phyloP scores from a whole-genome alignment of 2,113 vertebrate species.

The Myotis lucifugus region DNA sequence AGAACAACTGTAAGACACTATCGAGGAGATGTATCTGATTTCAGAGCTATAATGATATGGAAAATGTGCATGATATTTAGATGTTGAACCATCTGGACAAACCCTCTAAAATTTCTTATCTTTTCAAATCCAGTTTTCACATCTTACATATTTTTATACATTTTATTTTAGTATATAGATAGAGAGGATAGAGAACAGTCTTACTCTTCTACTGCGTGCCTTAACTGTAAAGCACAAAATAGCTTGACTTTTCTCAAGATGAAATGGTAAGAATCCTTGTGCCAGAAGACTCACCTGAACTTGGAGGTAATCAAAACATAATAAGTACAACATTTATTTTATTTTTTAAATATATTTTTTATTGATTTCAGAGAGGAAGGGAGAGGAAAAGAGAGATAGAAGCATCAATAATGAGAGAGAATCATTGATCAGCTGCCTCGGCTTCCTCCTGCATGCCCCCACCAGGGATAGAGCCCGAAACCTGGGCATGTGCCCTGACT shows the following conservation, averaged over 20 bases:
- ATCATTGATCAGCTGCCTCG: too few species aligned
- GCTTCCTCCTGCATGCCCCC: too few species aligned
- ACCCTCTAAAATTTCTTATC: neutral
- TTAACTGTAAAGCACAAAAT: neutral
- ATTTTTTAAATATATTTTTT: too few species aligned
- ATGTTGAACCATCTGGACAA: neutral
- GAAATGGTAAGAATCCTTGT: neutral
- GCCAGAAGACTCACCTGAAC: neutral
- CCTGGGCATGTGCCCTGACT: too few species aligned
- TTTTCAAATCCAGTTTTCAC: conserved; percentile 24
- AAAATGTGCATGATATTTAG: neutral
- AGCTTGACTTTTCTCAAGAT: conserved; percentile 50
- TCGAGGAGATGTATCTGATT: neutral
- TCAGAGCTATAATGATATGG: neutral
- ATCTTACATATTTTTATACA: neutral
- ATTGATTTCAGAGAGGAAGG: too few species aligned
- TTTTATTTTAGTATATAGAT: neutral
- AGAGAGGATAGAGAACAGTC: neutral
- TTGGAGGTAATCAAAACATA: neutral
- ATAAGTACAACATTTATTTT: neutral
- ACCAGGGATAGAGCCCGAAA: too few species aligned
- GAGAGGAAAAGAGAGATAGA: too few species aligned
- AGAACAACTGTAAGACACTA: neutral
- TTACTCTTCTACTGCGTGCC: neutral
- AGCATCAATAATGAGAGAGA: too few species aligned